Evolutionary conservation across 2,113 vertebrate species (phyloP), one percentile per base, ranked within the genome.

Genomic region (Ondatra zibethicus): DNA sequence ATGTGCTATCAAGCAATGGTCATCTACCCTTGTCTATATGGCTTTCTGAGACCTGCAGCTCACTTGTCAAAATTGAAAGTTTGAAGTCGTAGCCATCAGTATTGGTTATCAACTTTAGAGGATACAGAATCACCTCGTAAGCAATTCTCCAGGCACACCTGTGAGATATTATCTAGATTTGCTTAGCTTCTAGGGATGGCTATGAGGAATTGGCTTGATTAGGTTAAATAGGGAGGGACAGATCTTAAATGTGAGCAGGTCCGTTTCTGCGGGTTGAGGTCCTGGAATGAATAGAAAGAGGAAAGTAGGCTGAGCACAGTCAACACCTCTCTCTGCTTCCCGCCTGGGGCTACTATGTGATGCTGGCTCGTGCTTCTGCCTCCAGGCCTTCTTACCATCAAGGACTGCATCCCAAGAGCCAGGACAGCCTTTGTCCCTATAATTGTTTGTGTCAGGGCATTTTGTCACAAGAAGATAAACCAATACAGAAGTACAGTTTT

Each of bases 291-390:
- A 16, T 5, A n/a, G 70, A 70, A 87, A n/a, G 5, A 23, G 50
- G 21, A 87, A n/a, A 16, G 31, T 14, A 45, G 3, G 29, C 9
- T 50, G 21, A 68, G 19, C 16, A 50, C 10, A 5, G 33, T 12
- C 4, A 36, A 23, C 5, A 6, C 14, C 2, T 47, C 29, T 87
- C 39, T 68, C 29, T 87, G 17, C 42, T 47, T 68, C 17, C 19
- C 7, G 17, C 33, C 31, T 36, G 29, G 47, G 84, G 33, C 33
- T 50, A 47, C 45, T 36, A 23, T 47, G 25, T 33, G 19, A 70
- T 47, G 17, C n/a, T 65, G n/a, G 5, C 65, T 68, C 17, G 36
- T 0, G 0, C 3, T 29, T 36, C 17, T 47, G 2, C 21, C 61
- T 45, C 17, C 9, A 66, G 29, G 42, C 31, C 14, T 87, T 47